Evolutionary conservation across 2,113 vertebrate species (phyloP), one percentile per base, ranked within the genome.

Genomic region (Pygoscelis adeliae): DNA sequence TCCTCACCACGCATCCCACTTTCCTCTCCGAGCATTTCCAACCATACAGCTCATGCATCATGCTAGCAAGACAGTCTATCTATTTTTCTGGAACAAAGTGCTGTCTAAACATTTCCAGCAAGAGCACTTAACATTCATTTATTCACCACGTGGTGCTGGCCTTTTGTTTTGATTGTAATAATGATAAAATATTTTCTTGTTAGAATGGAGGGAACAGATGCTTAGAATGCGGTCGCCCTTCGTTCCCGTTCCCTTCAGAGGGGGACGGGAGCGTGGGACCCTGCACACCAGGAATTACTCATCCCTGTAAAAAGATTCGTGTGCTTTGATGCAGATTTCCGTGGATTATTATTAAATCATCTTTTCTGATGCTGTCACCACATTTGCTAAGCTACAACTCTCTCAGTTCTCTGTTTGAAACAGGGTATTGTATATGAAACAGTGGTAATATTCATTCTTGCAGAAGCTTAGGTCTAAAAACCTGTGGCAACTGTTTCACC

Each of bases 211-310:
- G 10, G 4, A 72, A 42, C 12, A 38, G 29, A 62, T 15, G 27
- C 36, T 52, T 65, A 4, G 56, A 6, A 21, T 0, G 0, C 2
- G 1, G 55, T 56, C 2, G 5, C 18, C 4, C 22, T 78, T 72
- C 8, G 5, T 40, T 55, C 11, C 69, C 36, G 0, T 55, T 66
- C 18, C 4, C 22, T 61, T 23, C 20, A 21, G 70, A 38, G 26
- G 9, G 14, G 5, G 59, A 22, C 2, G 1, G 44, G 36, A 80
- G 6, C 1, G 1, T 56, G 52, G 27, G 61, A 94, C 56, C 49
- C 9, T 7, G 1, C 3, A 38, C 4, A 30, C 12, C 27, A 56
- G n/a, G 32, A 44, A 67, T 81, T 90, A 59, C 18, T 66, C 2
- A 1, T 55, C 47, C n/a, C 34, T 38, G 38, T 63, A 42, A 62